Evolutionary conservation across 2,113 vertebrate species (phyloP).

Genomic region (Labeo catla): DNA sequence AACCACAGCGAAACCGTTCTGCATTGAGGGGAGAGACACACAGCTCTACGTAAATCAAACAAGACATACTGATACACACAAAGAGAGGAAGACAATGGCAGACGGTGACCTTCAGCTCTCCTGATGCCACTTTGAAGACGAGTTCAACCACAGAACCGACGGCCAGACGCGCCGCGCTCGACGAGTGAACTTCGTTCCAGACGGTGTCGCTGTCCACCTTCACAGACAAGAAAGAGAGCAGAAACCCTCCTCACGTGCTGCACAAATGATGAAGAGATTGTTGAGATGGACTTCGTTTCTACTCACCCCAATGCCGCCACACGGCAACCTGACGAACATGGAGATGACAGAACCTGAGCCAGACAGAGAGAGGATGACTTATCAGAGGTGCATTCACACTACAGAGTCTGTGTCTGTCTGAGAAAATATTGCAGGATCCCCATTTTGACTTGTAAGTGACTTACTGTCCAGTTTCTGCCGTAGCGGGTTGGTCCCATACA

Average conservation of each 20-base stretch:
- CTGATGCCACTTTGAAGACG: constrained; percentile 93
- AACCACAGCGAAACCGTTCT: constrained; percentile 97
- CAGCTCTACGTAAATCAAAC: neutral
- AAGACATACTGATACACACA: neutral
- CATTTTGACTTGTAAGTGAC: constrained; percentile 44
- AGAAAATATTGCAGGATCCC: neutral
- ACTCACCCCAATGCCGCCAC: constrained; percentile 92
- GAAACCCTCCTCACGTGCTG: neutral
- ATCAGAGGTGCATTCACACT: constrained; percentile 5
- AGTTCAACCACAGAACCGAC: constrained; percentile 95
- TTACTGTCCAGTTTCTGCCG: constrained; percentile 96
- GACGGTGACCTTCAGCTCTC: constrained; percentile 87
- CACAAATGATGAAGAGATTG: neutral
- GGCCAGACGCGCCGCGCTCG: constrained; percentile 89
- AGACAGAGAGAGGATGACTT: constrained; percentile 12
- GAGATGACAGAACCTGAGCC: constrained; percentile 86
- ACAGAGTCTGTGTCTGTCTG: neutral
- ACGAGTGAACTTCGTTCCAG: constrained; percentile 96
- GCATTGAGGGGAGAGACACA: neutral
- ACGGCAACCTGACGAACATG: constrained; percentile 93
- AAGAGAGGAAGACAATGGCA: neutral
- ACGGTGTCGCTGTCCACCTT: constrained; percentile 98
- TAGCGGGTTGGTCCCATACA: constrained; percentile 94
- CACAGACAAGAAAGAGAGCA: constrained; percentile 41
- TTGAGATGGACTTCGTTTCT: neutral